phyloP scores from a whole-genome alignment of 2,113 vertebrate species.

The Condylura cristata region DNA sequence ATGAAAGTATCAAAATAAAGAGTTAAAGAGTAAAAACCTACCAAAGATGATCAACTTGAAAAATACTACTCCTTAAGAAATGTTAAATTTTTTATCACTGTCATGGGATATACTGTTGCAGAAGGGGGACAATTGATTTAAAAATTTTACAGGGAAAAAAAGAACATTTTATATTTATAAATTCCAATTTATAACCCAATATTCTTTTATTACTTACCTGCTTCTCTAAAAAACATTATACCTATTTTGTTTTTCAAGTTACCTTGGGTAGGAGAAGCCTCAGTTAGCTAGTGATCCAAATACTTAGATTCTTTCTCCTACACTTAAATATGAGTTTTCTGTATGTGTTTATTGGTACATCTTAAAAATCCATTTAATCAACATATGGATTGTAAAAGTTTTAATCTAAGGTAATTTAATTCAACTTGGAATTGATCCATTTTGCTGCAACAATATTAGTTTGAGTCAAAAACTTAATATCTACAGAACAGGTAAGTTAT shows the following conservation, averaged over 20 bases:
- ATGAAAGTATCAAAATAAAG: neutral
- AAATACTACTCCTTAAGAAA: neutral
- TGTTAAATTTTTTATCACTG: neutral
- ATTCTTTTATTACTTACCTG: neutral
- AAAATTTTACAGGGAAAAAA: neutral
- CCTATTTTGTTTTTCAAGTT: neutral
- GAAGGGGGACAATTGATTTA: neutral
- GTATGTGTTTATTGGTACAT: neutral
- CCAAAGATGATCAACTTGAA: neutral
- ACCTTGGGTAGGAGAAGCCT: neutral
- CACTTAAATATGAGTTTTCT: neutral
- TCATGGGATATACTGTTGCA: neutral
- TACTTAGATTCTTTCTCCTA: neutral
- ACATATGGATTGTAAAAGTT: conserved; percentile 1
- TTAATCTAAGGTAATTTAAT: conserved; percentile 42
- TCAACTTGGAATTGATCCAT: conserved; percentile 44
- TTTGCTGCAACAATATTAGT: conserved; percentile 8
- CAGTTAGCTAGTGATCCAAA: neutral
- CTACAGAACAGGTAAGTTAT: neutral
- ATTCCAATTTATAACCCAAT: neutral
- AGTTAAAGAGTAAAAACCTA: neutral
- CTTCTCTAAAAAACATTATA: neutral
- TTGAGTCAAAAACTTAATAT: conserved; percentile 28
- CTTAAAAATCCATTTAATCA: neutral
- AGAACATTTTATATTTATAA: neutral